phyloP scores from a whole-genome alignment of 2,888 invertebrate genomes.

The Pammene fasciana region DNA sequence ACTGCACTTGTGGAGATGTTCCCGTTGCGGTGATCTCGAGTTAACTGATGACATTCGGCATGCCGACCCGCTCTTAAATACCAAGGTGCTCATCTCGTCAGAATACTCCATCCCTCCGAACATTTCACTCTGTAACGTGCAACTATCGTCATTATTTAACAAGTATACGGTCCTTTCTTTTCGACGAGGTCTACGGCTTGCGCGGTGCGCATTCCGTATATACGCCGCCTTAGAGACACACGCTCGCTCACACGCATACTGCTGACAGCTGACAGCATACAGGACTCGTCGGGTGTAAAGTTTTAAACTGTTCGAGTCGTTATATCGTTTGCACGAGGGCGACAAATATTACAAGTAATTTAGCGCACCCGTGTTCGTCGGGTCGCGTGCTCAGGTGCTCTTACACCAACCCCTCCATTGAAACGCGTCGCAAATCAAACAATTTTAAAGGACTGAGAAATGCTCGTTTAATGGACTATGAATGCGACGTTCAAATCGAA shows the following conservation, averaged over 20 bases:
- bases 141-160: slow-evolving; percentile 81
- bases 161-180: slow-evolving; percentile 80
- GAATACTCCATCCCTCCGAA: slow-evolving; percentile 80
- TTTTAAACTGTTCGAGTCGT: neutral
- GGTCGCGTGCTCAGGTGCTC: slow-evolving; percentile 35
- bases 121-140: slow-evolving; percentile 80
- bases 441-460: slow-evolving; percentile 35
- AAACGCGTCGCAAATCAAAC: slow-evolving; percentile 35
- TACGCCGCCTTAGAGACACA: slow-evolving; percentile 64
- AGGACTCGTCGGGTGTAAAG: neutral
- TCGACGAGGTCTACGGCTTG: slow-evolving; percentile 66
- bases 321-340: neutral
- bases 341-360: slow-evolving; percentile 17
- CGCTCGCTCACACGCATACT: slow-evolving; percentile 29
- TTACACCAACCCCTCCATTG: slow-evolving; percentile 24
- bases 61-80: slow-evolving; percentile 81
- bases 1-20: slow-evolving; percentile 73
- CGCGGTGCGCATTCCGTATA: slow-evolving; percentile 69
- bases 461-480: slow-evolving; percentile 35
- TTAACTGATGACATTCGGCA: slow-evolving; percentile 82
- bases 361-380: slow-evolving; percentile 7
- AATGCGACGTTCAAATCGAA: slow-evolving; percentile 30
- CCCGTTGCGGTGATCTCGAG: slow-evolving; percentile 71
- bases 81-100: slow-evolving; percentile 79
- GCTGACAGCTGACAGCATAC: slow-evolving; percentile 2